Base-by-base conservation (phyloP, 2,888 invertebrate genomes). In the Stenurella melanura region DNA sequence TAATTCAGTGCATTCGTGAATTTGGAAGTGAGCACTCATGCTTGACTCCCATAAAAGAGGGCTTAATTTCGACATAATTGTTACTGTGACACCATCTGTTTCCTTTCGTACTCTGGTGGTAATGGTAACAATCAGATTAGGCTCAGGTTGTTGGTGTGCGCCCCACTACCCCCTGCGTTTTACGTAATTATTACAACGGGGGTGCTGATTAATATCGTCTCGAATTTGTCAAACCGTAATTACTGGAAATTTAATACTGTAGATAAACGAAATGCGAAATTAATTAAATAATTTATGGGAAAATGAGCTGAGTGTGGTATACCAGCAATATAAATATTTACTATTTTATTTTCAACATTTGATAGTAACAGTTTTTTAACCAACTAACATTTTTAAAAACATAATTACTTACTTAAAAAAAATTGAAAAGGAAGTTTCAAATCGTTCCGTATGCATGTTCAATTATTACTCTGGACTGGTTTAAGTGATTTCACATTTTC, bases 61-160 rank as follows among this genome's bases (percentile, higher is more conserved):
- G 89, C 88, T 89, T 89, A 89, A 89, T 89, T 90, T 89, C 88
- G 86, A 86, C 88, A 86, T 90, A 90, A 90, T 90, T 90, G 89
- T 89, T 88, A 87, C 88, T 87, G 87, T 87, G 88, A 89, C 90
- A 90, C 89, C 89, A 90, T 90, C 89, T 90, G 89, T 88, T 90
- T 90, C 89, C 89, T 89, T 89, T 89, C 87, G 84, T 83, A 81
- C 81, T 83, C 79, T 81, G 80, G 84, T 83, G 83, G 84, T 85
- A 85, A 83, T 85, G 81, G 81, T 78, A 83, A 81, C 84, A 83
- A 85, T 84, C 85, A 82, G 84, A 83, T 85, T 85, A 85, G 78
- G 81, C 81, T 84, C 84, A 84, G 82, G 83, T 84, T 84, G 80
- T 82, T 73, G 76, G 79, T 79, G 76, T 74, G 38, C 17, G 63